These are phyloP conservation scores for Flexamia atlantica DNA, from an alignment of 2,888 invertebrate genomes.

Conservation along the genomic window DNA sequence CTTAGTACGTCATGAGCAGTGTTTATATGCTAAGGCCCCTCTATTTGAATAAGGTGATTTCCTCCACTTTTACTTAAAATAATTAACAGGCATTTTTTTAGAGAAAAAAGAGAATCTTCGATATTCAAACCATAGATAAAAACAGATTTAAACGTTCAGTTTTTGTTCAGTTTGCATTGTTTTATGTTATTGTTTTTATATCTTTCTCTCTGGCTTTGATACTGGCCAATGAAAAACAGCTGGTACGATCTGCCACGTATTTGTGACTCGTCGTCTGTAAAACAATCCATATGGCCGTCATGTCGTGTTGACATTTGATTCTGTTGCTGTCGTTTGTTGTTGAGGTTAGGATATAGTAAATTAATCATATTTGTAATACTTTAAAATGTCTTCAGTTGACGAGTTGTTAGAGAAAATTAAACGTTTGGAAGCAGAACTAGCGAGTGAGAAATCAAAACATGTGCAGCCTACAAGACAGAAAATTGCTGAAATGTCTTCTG, in stretches of 20 bases:
- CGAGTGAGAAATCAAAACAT: slow-evolving; percentile 74
- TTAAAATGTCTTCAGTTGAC: slow-evolving; percentile 80
- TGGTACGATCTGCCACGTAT: background rate
- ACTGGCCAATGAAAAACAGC: too few relatives aligned
- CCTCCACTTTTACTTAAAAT: too few relatives aligned
- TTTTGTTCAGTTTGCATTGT: too few relatives aligned
- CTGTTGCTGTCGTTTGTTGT: background rate
- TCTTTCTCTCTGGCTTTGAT: too few relatives aligned
- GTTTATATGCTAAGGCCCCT: too few relatives aligned
- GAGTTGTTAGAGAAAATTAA: slow-evolving; percentile 80
- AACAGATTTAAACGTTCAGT: too few relatives aligned
- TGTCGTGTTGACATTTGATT: slow-evolving; percentile 25
- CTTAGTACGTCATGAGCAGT: too few relatives aligned
- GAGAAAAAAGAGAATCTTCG: too few relatives aligned
- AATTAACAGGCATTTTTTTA: too few relatives aligned
- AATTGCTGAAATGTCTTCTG: slow-evolving; percentile 94
- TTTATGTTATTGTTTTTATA: too few relatives aligned
- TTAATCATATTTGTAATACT: background rate
- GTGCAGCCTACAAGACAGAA: slow-evolving; percentile 78
- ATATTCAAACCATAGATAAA: too few relatives aligned
- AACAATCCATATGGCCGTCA: slow-evolving; percentile 27
- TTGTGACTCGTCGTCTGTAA: slow-evolving; percentile 2
- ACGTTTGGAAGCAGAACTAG: slow-evolving; percentile 82
- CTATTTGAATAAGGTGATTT: too few relatives aligned
- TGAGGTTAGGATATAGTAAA: slow-evolving; percentile 9